Evolutionary conservation across 37 sponge, comb jelly and placozoan species (phyloP), one percentile per base, ranked within the genome.

Genomic region (Diacarnus erythraeanus): DNA sequence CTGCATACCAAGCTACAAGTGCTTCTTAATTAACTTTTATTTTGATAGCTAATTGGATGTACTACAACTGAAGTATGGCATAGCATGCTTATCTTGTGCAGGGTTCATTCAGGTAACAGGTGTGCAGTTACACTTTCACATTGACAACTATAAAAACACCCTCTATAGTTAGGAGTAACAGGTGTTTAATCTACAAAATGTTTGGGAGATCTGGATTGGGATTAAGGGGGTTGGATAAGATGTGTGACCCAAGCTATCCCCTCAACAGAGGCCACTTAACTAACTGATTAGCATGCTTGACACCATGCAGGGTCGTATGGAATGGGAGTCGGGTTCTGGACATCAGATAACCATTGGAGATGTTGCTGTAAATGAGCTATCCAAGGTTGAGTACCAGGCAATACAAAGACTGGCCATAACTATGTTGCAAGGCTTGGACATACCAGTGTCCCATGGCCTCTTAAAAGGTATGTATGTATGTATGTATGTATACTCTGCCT

Each of bases 321-420:
- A 88, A 63, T 88, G 89, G 89, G 78, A 88, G n/a, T 77, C 73
- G 8, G 58, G 74, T 39, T 78, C 79, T 2, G 89, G 83, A 1
- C 30, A 79, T 22, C 82, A 81, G 60, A 67, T 92, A 20, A 77
- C 81, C 0, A 43, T 94, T 12, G 40, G 74, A 20, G 78, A 83
- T 37, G 76, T 86, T 25, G 2, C 59, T 5, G 27, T 87, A 25
- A 63, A 57, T 23, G 91, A 90, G 10, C 85, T 94, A 1, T 87
- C 84, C 4, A 79, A 79, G 51, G 79, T 85, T 0, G 94, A 94
- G 71, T 29, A 75, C 22, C 47, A 59, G 29, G 77, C 74, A 8
- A 47, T 94, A 3, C 90, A 90, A 54, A 66, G 83, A 42, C 51
- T 84, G n/a, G 84, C 91, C 21, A 57, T 94, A 29, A 75, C 42